Conservation (phyloP, 2,888 invertebrate species). For the Gandaritis pyraliata region DNA sequence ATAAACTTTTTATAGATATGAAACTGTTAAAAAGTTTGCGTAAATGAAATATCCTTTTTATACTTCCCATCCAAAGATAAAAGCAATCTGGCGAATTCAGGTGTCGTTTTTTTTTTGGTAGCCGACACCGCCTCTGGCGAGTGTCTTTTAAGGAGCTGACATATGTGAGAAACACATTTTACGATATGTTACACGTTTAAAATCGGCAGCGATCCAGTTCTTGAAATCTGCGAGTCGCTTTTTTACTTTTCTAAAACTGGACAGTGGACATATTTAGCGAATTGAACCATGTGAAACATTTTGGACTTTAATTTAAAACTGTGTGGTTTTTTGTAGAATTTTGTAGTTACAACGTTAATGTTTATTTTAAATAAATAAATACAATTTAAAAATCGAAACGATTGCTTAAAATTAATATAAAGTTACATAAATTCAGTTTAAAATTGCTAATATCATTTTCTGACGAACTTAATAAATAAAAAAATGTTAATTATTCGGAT, state of each 20-base stretch:
- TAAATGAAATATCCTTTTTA: constrained; percentile 17
- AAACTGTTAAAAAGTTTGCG: constrained; percentile 12
- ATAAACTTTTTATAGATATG: neutral
- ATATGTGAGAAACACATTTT: constrained; percentile 59
- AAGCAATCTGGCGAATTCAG: constrained; percentile 56
- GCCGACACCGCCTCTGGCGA: constrained; percentile 39
- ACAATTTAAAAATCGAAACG: no score
- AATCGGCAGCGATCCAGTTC: constrained; percentile 57
- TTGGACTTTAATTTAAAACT: constrained; percentile 1
- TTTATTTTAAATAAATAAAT: no score
- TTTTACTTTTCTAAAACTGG: constrained; percentile 23
- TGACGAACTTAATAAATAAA: neutral
- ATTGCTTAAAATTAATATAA: no score
- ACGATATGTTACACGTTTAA: constrained; percentile 57
- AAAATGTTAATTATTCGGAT: neutral
- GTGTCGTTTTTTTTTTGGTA: constrained; percentile 58
- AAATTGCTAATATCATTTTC: no score
- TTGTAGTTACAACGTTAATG: no score
- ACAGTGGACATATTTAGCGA: constrained; percentile 14
- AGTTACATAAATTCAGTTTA: no score
- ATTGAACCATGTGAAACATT: constrained; percentile 13
- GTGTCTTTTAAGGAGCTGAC: constrained; percentile 44
- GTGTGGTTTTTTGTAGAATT: no score
- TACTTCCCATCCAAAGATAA: constrained; percentile 54
- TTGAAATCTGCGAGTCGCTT: constrained; percentile 37